Percentiles rank a stretch among this genome's conserved stretches.
Conservation (phyloP, 2,888 invertebrate species). For the Branchellion lobata region DNA sequence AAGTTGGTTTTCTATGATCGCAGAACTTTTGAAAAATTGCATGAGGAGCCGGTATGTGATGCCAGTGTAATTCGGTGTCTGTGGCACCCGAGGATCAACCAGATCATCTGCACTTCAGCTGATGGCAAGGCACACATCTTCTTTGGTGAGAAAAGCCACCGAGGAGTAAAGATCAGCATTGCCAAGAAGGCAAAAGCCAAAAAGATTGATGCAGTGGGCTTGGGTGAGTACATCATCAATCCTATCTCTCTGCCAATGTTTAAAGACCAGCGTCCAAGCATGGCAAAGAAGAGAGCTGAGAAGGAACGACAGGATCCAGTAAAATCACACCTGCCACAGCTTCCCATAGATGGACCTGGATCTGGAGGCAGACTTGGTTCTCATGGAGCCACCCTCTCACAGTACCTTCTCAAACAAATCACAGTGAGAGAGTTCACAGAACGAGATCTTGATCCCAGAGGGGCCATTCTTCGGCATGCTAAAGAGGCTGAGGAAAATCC, state of each 20-base stretch:
- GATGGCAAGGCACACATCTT: slow-evolving; percentile 85
- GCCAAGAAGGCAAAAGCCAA: slow-evolving; percentile 45
- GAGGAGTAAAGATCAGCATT: slow-evolving; percentile 57
- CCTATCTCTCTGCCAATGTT: slow-evolving; percentile 88
- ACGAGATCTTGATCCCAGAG: slow-evolving; percentile 76
- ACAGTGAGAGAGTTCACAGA: slow-evolving; percentile 76
- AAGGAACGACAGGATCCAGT: slow-evolving; percentile 75
- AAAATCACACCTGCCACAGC: slow-evolving; percentile 66
- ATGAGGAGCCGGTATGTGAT: slow-evolving; percentile 71
- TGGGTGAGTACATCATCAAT: slow-evolving; percentile 89
- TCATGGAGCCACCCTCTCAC: slow-evolving; percentile 90
- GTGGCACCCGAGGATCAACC: slow-evolving; percentile 98
- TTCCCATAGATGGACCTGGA: slow-evolving; percentile 66
- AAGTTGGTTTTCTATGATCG: slow-evolving; percentile 76
- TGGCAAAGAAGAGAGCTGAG: slow-evolving; percentile 82
- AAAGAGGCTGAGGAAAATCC: slow-evolving; percentile 94
- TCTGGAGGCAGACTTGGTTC: slow-evolving; percentile 87
- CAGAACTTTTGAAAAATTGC: slow-evolving; percentile 73
- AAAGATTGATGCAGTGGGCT: slow-evolving; percentile 74
- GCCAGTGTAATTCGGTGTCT: slow-evolving; percentile 79
- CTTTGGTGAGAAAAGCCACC: slow-evolving; percentile 83
- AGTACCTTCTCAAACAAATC: slow-evolving; percentile 90
- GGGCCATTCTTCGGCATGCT: slow-evolving; percentile 89
- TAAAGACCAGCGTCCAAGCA: slow-evolving; percentile 75
- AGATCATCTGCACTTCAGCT: slow-evolving; percentile 87